Evolutionary conservation across 2,797 vertebrate genomes (phyloP).

Genomic region (Aeoliscus strigatus): DNA sequence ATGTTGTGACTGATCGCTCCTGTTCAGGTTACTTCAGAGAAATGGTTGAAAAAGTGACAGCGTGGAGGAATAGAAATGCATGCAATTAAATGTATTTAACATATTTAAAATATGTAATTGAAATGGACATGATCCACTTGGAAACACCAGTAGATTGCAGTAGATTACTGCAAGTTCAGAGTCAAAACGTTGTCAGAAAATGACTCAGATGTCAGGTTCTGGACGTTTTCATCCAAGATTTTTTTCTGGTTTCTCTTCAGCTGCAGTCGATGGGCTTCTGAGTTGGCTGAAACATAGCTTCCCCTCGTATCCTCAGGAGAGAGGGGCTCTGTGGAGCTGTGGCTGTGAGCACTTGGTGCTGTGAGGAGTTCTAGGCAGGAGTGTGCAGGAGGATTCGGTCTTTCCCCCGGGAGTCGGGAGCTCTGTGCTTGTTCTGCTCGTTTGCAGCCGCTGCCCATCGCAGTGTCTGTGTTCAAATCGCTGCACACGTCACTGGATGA

Average conservation of each 20-base stretch:
- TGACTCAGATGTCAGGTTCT: conserved; percentile 52
- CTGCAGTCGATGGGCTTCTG: conserved; percentile 75
- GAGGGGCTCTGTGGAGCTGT: conserved; percentile 37
- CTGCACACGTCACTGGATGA: background rate
- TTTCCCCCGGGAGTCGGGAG: conserved; percentile 67
- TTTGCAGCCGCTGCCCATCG: too few relatives aligned
- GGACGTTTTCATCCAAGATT: too few relatives aligned
- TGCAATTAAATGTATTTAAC: too few relatives aligned
- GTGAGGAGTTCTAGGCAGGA: conserved; percentile 36
- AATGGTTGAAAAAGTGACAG: too few relatives aligned
- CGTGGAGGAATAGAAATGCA: too few relatives aligned
- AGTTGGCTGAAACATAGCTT: conserved; percentile 64
- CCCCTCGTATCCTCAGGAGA: conserved; percentile 2
- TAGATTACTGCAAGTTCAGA: background rate
- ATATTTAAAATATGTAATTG: too few relatives aligned
- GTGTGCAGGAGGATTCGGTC: conserved; percentile 63
- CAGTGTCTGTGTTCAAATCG: conserved; percentile 7
- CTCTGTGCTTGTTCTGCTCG: conserved; percentile 11
- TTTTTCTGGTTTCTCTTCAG: conserved; percentile 69
- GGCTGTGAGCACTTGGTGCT: conserved; percentile 45
- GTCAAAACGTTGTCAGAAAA: conserved; percentile 68
- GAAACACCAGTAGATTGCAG: background rate
- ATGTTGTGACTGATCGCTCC: too few relatives aligned
- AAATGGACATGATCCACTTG: background rate
- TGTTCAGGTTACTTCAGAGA: too few relatives aligned